A percentile compares a stretch with the other conserved stretches of the same genome.
Conservation (phyloP, 2,888 invertebrate species). For the Hanleya hanleyi region DNA sequence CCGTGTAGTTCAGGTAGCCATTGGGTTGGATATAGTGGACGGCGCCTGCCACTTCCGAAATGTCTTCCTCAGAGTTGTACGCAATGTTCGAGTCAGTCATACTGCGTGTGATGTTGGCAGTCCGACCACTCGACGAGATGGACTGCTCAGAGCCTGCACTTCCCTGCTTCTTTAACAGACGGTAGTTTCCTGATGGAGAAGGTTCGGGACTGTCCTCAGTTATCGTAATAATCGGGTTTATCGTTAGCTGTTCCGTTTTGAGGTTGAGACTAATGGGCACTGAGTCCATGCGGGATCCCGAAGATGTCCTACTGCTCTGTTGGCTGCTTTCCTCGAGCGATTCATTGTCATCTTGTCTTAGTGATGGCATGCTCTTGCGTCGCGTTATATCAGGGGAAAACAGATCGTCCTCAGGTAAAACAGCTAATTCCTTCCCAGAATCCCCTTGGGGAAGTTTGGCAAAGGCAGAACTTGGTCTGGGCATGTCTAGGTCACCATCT, state of each 20-base stretch:
- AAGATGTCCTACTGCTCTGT: constrained; percentile 42
- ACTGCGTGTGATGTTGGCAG: constrained; percentile 54
- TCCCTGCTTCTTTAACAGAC: constrained; percentile 74
- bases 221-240: constrained; percentile 91
- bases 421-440: constrained; percentile 23
- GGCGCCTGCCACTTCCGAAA: constrained; percentile 83
- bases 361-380: constrained; percentile 97
- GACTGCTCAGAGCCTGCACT: constrained; percentile 78
- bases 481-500: constrained; percentile 34
- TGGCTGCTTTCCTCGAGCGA: constrained; percentile 53
- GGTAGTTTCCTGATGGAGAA: constrained; percentile 77
- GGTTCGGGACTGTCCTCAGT: constrained; percentile 94
- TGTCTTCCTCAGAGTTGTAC: constrained; percentile 60
- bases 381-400: constrained; percentile 79
- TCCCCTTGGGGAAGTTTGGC: constrained; percentile 31
- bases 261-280: constrained; percentile 17
- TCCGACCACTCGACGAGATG: constrained; percentile 9
- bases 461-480: constrained; percentile 44
- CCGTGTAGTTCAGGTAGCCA: constrained; percentile 93
- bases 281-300: constrained; percentile 19
- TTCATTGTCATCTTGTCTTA: constrained; percentile 72
- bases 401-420: constrained; percentile 3
- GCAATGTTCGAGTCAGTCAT: constrained; percentile 70
- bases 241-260: constrained; percentile 5
- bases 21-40: constrained; percentile 94